A percentile compares a stretch with the other conserved stretches of the same genome.
Conservation (phyloP, 2,888 invertebrate species). For the Bellardia pandia region DNA sequence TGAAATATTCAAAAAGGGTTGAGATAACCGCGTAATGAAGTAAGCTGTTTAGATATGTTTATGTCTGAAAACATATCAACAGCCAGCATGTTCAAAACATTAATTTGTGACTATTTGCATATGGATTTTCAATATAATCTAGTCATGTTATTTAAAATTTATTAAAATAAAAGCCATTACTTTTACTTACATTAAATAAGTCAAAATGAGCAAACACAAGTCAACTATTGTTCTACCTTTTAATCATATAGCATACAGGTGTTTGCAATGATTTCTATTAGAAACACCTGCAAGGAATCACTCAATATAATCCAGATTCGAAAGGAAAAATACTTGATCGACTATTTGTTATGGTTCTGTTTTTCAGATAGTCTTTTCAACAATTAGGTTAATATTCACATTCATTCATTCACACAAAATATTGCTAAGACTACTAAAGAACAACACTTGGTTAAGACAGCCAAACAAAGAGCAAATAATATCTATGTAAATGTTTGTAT, state of each 20-base stretch:
- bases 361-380: neutral
- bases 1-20: neutral
- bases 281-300: too few species aligned
- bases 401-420: slow-evolving; percentile 12
- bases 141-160: neutral
- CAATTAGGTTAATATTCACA: slow-evolving; percentile 43
- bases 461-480: neutral
- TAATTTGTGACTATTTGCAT: neutral
- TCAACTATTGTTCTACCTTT: neutral
- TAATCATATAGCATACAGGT: neutral
- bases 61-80: neutral
- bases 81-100: neutral
- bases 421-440: neutral
- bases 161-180: neutral
- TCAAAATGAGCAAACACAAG: too few species aligned
- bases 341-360: neutral
- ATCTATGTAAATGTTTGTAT: neutral
- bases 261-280: neutral
- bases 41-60: neutral
- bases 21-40: neutral
- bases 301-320: neutral
- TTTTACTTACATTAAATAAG: too few species aligned
- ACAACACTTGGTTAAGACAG: neutral
- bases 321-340: neutral
- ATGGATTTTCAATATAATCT: neutral